Base-by-base conservation (phyloP, 2,797 vertebrate genomes). In the Emys orbicularis region DNA sequence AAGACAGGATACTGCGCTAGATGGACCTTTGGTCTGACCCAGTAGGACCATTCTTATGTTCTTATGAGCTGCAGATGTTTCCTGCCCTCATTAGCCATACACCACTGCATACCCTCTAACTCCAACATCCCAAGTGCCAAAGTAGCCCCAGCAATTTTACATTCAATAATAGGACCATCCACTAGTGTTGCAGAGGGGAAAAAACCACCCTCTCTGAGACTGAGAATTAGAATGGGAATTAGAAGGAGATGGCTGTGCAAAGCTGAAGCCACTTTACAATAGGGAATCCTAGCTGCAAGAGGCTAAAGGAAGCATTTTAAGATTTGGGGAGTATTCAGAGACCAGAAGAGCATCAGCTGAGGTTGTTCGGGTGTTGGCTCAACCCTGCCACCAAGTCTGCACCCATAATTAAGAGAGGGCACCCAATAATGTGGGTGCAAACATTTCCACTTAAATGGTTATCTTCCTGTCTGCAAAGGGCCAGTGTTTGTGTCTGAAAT, bases 381-480 rank as follows among this genome's bases (percentile, higher is more conserved):
- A 61, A 31, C 4, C 21, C 8, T 31, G 19, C 0, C 44, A 50
- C 8, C 31, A 1, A 41, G 6, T 15, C 65, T 2, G 79, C 11
- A 12, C 56, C 59, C 86, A 5, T 1, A 47, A 1, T 49, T 47
- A 10, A 54, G 37, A 0, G 1, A 25, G 52, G 29, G 19, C 72
- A 57, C 29, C 59, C 6, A 77, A 23, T 6, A 19, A 31, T 15
- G 8, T 8, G 57, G 50, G 47, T 12, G 31, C 1, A 25, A 44
- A 68, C n/a, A 0, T 47, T 19, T 47, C 53, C 85, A 0, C 37
- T 87, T 4, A 0, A 52, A 23, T 25, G 21, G 8, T 12, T 65
- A n/a, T 86, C 90, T 18, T 29, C 0, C 1, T 57, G 0, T 5
- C 31, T 1, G 59, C 25, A 9, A 5, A 27, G 0, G n/a, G 12